Evolutionary conservation across 2,797 vertebrate genomes (phyloP).

Genomic region (Hemitrygon akajei): DNA sequence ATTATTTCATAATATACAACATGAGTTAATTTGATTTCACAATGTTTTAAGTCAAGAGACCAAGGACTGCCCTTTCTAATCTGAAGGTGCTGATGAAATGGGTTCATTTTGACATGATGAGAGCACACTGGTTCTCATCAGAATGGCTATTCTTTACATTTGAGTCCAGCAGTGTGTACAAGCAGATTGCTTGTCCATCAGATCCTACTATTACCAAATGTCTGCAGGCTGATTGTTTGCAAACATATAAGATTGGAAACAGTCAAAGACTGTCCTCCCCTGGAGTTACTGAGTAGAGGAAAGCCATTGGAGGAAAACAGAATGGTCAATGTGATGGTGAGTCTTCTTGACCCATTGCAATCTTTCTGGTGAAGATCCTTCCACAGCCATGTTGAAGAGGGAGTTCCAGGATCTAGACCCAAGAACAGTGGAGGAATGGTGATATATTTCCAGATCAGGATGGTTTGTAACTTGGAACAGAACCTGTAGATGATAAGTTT

Average conservation of each 20-base stretch:
- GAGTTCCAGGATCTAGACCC: too few species aligned
- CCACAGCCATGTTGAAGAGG: too few species aligned
- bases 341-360: too few species aligned
- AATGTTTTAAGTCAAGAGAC: not conserved
- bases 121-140: not conserved
- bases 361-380: too few species aligned
- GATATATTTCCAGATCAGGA: too few species aligned
- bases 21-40: not conserved
- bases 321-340: not conserved
- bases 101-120: not conserved
- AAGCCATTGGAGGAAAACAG: not conserved
- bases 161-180: too few species aligned
- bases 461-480: too few species aligned
- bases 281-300: not conserved
- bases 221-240: not conserved
- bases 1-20: conserved; percentile 2
- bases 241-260: not conserved
- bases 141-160: not conserved
- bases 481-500: too few species aligned
- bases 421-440: too few species aligned
- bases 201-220: not conserved
- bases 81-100: not conserved
- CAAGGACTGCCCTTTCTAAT: not conserved
- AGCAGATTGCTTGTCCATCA: not conserved
- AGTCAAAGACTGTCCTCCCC: not conserved